Evolutionary conservation across 2,888 invertebrate genomes (phyloP).

Genomic region (Apamea crenata): DNA sequence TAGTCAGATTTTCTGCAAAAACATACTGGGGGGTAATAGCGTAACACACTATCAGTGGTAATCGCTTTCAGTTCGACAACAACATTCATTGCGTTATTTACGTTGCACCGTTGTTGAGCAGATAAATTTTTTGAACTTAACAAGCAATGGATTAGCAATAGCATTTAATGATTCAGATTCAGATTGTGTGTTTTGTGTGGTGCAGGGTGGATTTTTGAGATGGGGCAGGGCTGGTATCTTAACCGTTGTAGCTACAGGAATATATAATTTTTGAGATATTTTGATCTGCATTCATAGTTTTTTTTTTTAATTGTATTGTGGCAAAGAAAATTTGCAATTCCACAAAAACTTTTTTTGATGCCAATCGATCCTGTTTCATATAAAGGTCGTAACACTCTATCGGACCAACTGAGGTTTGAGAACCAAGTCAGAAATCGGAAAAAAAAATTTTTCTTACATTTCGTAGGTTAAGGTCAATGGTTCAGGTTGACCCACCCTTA

Average conservation of each 20-base stretch:
- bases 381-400: not conserved
- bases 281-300: not conserved
- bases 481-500: no score
- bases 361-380: not conserved
- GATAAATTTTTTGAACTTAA: no score
- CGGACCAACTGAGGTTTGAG: not conserved
- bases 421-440: not conserved
- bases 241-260: not conserved
- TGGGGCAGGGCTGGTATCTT: not conserved
- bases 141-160: no score
- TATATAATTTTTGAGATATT: not conserved
- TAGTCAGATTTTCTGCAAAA: slow-evolving; percentile 38
- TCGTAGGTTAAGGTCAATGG: no score
- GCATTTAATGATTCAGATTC: no score
- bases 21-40: not conserved
- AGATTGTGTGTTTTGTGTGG: no score
- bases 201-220: not conserved
- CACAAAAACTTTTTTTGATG: not conserved
- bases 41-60: no score
- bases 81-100: no score
- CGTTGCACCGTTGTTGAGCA: no score
- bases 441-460: not conserved
- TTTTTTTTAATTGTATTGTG: not conserved
- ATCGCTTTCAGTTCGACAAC: no score
- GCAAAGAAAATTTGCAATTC: not conserved